These are phyloP conservation scores for Brachionus asplanchnoidis DNA, from an alignment of 1,140 invertebrate species.

Conservation along the genomic window DNA sequence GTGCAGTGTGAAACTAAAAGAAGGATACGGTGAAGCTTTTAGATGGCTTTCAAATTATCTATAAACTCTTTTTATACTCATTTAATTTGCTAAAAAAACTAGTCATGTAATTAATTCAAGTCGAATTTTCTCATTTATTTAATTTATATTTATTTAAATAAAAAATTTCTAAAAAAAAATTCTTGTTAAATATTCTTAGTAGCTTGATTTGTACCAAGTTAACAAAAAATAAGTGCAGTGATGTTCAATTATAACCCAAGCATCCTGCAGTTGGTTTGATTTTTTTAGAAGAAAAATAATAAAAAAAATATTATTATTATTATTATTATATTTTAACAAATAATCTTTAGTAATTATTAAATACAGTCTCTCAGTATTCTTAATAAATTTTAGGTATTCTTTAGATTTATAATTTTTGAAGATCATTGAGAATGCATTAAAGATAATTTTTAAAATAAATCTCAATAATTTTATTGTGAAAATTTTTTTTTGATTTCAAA, in stretches of 20 bases:
- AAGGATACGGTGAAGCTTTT: slow-evolving; percentile 99
- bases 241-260: neutral
- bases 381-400: neutral
- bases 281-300: neutral
- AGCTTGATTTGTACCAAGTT: slow-evolving; percentile 15
- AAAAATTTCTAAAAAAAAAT: neutral
- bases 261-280: neutral
- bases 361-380: neutral
- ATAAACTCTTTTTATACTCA: neutral
- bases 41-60: slow-evolving; percentile 93
- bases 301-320: too few species aligned
- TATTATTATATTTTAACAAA: too few species aligned
- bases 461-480: too few species aligned
- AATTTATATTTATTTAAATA: slow-evolving; percentile 11
- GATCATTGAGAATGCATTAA: too few species aligned
- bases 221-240: neutral
- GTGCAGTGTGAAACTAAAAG: slow-evolving; percentile 96
- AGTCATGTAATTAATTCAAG: neutral
- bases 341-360: too few species aligned
- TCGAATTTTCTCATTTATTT: neutral
- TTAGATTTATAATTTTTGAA: too few species aligned
- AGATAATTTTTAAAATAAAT: too few species aligned
- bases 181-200: neutral
- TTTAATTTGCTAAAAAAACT: neutral
- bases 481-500: too few species aligned